phyloP scores from a whole-genome alignment of 1,140 invertebrate species.

The Andrena cerasifolii region DNA sequence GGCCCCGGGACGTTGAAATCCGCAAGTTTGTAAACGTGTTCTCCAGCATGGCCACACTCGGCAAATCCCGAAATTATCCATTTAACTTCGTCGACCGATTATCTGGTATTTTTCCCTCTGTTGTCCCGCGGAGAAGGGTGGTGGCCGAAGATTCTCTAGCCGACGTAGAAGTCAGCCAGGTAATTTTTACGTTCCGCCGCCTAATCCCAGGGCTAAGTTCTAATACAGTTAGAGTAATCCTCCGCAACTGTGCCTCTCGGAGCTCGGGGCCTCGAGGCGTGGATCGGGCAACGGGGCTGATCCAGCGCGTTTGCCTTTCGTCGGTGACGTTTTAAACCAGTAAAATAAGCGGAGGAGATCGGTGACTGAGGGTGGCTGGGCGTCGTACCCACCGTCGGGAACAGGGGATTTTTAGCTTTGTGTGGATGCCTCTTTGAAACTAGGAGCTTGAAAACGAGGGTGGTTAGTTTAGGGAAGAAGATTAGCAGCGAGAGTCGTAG shows the following conservation, averaged over 20 bases:
- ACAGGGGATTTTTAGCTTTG: too few relatives aligned
- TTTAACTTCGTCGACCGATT: slow-evolving; percentile 73
- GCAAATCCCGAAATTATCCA: slow-evolving; percentile 73
- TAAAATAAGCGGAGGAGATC: neutral
- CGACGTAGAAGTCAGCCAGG: slow-evolving; percentile 33
- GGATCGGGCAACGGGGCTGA: slow-evolving; percentile 4
- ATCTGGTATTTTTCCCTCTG: slow-evolving; percentile 48
- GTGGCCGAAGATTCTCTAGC: neutral
- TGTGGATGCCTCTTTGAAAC: too few relatives aligned
- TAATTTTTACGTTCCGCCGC: neutral
- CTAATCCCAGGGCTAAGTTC: slow-evolving; percentile 50
- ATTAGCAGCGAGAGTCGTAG: too few relatives aligned
- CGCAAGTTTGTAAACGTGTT: slow-evolving; percentile 75
- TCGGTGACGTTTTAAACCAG: neutral
- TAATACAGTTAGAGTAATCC: slow-evolving; percentile 38
- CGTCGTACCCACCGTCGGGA: too few relatives aligned
- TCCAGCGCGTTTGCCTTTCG: neutral
- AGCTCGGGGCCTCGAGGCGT: slow-evolving; percentile 15
- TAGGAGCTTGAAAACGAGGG: too few relatives aligned
- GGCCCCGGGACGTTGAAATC: slow-evolving; percentile 55
- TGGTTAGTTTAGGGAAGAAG: too few relatives aligned
- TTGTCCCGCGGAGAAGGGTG: too few relatives aligned
- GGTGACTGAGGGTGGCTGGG: neutral
- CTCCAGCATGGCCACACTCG: neutral
- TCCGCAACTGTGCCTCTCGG: slow-evolving; percentile 7